These are phyloP conservation scores for Drosophila kurseongensis DNA, from an alignment of 1,140 invertebrate species.

Conservation along the genomic window DNA sequence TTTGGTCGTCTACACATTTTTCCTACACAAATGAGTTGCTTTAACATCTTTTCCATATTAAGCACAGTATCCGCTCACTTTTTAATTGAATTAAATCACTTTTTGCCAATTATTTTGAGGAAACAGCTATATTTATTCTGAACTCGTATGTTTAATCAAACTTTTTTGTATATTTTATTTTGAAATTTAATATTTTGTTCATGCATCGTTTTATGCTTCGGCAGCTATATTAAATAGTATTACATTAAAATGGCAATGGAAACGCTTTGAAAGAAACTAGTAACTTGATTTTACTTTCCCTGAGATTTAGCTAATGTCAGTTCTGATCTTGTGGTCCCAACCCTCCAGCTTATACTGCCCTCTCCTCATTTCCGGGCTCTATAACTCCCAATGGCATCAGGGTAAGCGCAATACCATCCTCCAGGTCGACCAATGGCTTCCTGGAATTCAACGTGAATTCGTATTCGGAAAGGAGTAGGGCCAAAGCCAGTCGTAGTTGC, in stretches of 20 bases:
- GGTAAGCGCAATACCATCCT: slow-evolving; percentile 72
- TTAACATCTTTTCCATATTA: slow-evolving; percentile 13
- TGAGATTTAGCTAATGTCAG: slow-evolving; percentile 5
- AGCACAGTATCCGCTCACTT: background rate
- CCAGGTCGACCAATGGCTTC: slow-evolving; percentile 58
- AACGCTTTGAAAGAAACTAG: background rate
- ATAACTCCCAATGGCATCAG: slow-evolving; percentile 66
- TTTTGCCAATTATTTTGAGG: background rate
- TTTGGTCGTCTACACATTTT: background rate
- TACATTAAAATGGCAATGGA: too few species aligned
- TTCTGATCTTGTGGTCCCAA: background rate
- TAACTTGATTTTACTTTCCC: background rate
- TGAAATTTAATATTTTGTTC: background rate
- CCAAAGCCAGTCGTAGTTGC: slow-evolving; percentile 87
- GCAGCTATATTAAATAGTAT: too few species aligned
- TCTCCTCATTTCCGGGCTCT: slow-evolving; percentile 63
- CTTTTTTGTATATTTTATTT: too few species aligned
- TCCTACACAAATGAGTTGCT: slow-evolving; percentile 3
- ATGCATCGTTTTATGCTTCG: too few species aligned
- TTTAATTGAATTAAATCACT: slow-evolving; percentile 3
- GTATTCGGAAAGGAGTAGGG: slow-evolving; percentile 77
- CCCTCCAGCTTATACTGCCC: slow-evolving; percentile 36
- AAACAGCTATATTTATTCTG: background rate
- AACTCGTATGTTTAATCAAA: background rate
- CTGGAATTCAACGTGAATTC: slow-evolving; percentile 70